These are phyloP conservation scores for Meiosimyza platycephala DNA, from an alignment of 2,888 invertebrate species.

Conservation along the genomic window DNA sequence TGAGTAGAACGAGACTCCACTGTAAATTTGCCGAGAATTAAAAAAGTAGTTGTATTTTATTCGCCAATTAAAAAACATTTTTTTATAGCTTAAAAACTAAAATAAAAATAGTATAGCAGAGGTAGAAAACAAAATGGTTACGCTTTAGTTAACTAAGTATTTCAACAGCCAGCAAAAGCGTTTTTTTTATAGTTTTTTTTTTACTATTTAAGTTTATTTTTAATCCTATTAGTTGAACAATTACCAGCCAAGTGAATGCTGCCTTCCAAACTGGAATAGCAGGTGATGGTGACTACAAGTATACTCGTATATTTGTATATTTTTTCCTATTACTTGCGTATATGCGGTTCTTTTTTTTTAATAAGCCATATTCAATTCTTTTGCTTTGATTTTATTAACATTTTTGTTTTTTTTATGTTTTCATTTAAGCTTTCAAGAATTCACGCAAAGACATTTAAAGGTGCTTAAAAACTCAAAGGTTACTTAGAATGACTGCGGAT, in stretches of 20 bases:
- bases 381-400: background rate
- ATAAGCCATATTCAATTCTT: slow-evolving; percentile 1
- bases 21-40: too few relatives aligned
- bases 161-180: background rate
- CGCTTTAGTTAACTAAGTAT: slow-evolving; percentile 17
- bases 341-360: background rate
- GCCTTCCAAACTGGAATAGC: background rate
- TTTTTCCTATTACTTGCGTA: background rate
- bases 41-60: too few relatives aligned
- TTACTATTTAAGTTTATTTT: slow-evolving; percentile 9
- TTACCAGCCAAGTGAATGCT: background rate
- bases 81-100: too few relatives aligned
- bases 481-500: too few relatives aligned
- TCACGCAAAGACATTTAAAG: background rate
- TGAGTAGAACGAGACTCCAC: too few relatives aligned
- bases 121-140: background rate
- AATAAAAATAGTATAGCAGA: background rate
- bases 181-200: background rate
- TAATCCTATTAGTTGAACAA: slow-evolving; percentile 16
- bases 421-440: slow-evolving; percentile 4
- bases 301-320: too few relatives aligned
- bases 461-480: background rate
- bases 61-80: too few relatives aligned
- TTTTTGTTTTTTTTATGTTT: background rate
- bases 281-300: background rate